Evolutionary conservation across 2,888 invertebrate genomes (phyloP).

Genomic region (Disparrhopalites patrizii): DNA sequence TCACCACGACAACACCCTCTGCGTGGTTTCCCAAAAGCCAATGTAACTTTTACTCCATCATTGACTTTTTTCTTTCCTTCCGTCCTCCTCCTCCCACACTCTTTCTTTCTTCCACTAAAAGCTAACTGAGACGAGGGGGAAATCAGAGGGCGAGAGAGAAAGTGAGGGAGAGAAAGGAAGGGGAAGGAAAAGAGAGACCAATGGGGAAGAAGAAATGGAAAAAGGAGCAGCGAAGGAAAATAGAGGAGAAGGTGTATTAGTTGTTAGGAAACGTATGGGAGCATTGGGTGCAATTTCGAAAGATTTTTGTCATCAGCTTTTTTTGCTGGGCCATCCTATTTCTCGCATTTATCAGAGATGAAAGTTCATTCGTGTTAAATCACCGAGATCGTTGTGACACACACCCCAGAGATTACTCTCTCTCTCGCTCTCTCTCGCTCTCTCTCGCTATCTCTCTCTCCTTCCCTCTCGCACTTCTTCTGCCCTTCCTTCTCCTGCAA

Average conservation of each 20-base stretch:
- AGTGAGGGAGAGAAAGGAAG: not conserved
- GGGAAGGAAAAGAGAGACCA: not conserved
- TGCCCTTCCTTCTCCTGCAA: not conserved
- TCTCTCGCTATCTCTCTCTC: not conserved
- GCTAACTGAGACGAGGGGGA: not conserved
- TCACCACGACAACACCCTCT: too few relatives aligned
- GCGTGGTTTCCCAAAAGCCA: too few relatives aligned
- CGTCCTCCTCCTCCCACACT: not conserved
- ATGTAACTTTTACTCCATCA: too few relatives aligned
- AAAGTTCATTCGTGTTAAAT: constrained; percentile 49
- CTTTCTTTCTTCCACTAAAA: not conserved
- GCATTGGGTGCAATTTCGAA: constrained; percentile 48
- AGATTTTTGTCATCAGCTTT: constrained; percentile 48
- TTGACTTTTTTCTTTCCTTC: too few relatives aligned
- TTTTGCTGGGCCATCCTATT: constrained; percentile 32
- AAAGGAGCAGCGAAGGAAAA: not conserved
- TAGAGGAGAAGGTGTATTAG: not conserved
- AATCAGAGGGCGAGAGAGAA: not conserved
- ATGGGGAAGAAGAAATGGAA: not conserved
- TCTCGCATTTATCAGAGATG: constrained; percentile 48
- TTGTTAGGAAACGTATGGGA: constrained; percentile 41
- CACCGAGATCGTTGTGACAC: constrained; percentile 39
- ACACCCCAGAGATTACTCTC: constrained; percentile 36
- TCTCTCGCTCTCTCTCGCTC: not conserved
- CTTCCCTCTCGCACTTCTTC: not conserved